Percentiles rank a stretch among this genome's conserved stretches.
phyloP scores from a whole-genome alignment of 2,113 vertebrate species.

The Ictalurus furcatus region DNA sequence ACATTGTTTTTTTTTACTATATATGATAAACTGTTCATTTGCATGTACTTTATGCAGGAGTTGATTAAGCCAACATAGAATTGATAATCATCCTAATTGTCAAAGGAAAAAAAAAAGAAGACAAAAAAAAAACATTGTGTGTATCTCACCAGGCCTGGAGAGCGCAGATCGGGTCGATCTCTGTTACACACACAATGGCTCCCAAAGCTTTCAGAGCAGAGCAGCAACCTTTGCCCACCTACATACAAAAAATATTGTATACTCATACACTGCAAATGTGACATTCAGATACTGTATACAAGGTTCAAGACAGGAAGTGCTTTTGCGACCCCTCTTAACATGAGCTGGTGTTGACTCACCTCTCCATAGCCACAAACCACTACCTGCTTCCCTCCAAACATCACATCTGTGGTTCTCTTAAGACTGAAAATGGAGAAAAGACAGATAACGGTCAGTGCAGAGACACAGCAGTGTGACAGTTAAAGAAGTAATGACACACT shows the following conservation, averaged over 20 bases:
- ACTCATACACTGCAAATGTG: not conserved
- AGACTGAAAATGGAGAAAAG: constrained; percentile 72
- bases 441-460: not conserved
- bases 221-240: constrained; percentile 98
- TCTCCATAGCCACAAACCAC: constrained; percentile 98
- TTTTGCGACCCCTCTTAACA: constrained; percentile 1
- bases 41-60: not conserved
- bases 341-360: constrained; percentile 73
- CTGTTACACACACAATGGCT: constrained; percentile 93
- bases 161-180: constrained; percentile 98
- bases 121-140: not conserved
- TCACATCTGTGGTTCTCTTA: constrained; percentile 98
- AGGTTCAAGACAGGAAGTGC: not conserved
- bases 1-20: not conserved
- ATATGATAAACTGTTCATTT: not conserved
- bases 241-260: constrained; percentile 6
- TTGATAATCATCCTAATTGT: not conserved
- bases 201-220: constrained; percentile 95
- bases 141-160: constrained; percentile 92
- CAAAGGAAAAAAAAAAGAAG: not conserved
- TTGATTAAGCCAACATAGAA: not conserved
- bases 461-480: not conserved
- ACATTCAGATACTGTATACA: not conserved
- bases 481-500: constrained; percentile 49
- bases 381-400: constrained; percentile 99